These are phyloP conservation scores for Pandion haliaetus DNA, from an alignment of 2,113 vertebrate genomes.

Conservation along the genomic window DNA sequence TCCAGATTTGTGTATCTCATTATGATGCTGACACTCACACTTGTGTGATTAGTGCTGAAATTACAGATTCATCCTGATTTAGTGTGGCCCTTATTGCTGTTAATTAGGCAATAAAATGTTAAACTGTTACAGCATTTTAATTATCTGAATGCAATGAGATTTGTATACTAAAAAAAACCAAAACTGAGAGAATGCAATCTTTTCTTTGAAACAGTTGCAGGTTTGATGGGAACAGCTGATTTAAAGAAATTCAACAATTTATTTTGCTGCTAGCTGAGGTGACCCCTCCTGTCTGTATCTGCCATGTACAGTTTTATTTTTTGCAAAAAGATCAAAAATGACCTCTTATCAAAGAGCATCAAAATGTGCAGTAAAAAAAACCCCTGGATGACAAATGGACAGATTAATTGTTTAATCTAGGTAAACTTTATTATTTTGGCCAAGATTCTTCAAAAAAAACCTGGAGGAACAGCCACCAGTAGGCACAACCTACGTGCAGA, in stretches of 20 bases:
- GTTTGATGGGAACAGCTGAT: not conserved
- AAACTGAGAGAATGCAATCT: not conserved
- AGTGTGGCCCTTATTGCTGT: conserved; percentile 69
- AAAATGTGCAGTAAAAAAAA: not conserved
- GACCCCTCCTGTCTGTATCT: not conserved
- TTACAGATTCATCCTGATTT: conserved; percentile 68
- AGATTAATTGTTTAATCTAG: not conserved
- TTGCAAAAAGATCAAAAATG: not conserved
- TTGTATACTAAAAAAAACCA: not conserved
- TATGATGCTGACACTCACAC: conserved; percentile 61
- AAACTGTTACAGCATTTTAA: conserved; percentile 67
- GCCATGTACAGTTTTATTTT: not conserved
- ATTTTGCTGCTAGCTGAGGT: not conserved
- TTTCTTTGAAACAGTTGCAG: not conserved
- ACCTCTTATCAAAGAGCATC: not conserved
- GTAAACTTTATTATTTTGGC: not conserved
- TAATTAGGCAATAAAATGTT: conserved; percentile 71
- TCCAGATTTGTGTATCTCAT: conserved; percentile 69
- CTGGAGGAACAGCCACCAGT: not conserved
- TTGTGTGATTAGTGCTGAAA: conserved; percentile 61
- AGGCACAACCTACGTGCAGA: not conserved
- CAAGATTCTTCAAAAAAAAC: not conserved
- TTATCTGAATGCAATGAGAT: conserved; percentile 58
- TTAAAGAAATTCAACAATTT: not conserved
- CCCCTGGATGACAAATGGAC: not conserved